Evolutionary conservation across 1,140 invertebrate genomes (phyloP).

Genomic region (Propsilocerus akamusi): DNA sequence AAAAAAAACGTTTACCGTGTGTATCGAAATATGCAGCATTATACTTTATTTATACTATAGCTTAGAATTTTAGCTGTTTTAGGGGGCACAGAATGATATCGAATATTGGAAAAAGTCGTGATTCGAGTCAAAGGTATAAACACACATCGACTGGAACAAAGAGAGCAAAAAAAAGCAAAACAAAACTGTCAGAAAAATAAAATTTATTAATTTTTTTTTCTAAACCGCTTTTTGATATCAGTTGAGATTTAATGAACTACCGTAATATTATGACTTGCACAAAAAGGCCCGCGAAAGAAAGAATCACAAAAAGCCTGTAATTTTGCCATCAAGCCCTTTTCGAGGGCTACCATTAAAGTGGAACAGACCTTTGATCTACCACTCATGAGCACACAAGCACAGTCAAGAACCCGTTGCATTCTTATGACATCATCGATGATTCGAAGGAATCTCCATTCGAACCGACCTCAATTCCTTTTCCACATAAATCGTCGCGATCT

Average conservation of each 20-base stretch:
- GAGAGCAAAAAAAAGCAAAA: background rate
- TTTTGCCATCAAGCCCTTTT: background rate
- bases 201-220: too few relatives aligned
- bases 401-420: background rate
- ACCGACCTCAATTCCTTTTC: background rate
- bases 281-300: background rate
- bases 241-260: background rate
- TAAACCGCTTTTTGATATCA: background rate
- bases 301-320: background rate
- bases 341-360: background rate
- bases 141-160: background rate
- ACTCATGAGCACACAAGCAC: background rate
- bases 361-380: background rate
- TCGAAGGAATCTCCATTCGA: background rate
- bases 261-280: constrained; percentile 3
- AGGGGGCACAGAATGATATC: background rate
- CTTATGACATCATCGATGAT: background rate
- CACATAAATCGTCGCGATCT: too few relatives aligned
- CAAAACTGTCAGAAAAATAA: background rate
- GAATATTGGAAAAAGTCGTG: background rate
- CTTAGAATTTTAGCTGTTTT: background rate
- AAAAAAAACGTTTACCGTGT: too few relatives aligned
- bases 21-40: too few relatives aligned
- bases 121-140: background rate
- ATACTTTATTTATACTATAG: too few relatives aligned